Base-by-base conservation (phyloP, 2,113 vertebrate species). In the Notarius quadriscutis region DNA sequence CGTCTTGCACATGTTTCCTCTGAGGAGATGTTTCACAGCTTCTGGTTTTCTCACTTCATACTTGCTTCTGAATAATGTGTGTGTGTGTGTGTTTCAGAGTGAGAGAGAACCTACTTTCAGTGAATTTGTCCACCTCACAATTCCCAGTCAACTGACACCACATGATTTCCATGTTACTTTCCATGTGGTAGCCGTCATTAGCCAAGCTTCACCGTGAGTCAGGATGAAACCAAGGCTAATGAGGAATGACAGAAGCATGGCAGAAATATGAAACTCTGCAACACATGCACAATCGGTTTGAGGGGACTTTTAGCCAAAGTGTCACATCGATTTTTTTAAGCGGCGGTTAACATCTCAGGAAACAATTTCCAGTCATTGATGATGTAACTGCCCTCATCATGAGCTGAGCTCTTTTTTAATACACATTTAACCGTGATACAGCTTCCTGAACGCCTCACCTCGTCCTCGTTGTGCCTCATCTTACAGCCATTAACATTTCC, bases 31-130 rank as follows among this genome's bases (percentile, higher is more conserved):
- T 84, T 77, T 89, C 86, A 81, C 86, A 77, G 74, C 69, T 60
- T 80, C 62, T 86, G 83, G 82, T 34, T 89, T 89, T 89, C 88
- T 87, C 85, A 87, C 67, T 69, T n/a, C 60, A 63, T 60, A 58
- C 77, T 85, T 17, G 22, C 34, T 69, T 60, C 62, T n/a, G 27
- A 63, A 72, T 62, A 83, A 83, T 87, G 65, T 84, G 18, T 75
- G 55, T 41, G n/a, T 80, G 18, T 41, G 30, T 17, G 75, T 58
- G 58, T 15, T 27, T 17, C 63, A 34, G n/a, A 20, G 27, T 9
- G 50, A 55, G 7, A 79, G 48, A 30, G 14, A 79, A 79, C 51
- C n/a, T 27, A 27, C 8, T 79, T 30, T 79, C 51, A 57, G 41
- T 84, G 30, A 50, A 48, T 83, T 25, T 15, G 41, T 50, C 34